These are phyloP conservation scores for Epinephelus cyanopodus DNA, from an alignment of 2,113 vertebrate genomes.

Conservation along the genomic window DNA sequence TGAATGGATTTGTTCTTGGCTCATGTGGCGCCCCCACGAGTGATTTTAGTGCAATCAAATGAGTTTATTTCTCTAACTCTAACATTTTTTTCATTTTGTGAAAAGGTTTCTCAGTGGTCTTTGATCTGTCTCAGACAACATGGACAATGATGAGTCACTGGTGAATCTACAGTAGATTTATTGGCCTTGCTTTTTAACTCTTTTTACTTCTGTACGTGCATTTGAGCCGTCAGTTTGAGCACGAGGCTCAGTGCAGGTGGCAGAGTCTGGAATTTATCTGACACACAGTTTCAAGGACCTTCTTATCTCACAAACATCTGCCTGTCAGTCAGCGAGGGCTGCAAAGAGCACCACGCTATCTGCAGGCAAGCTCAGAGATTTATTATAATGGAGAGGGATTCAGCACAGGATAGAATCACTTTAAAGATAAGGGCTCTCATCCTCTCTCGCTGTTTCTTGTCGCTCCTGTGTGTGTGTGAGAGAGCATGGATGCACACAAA, in stretches of 20 bases:
- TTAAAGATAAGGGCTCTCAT: conserved; percentile 42
- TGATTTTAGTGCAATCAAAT: not conserved
- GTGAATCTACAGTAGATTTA: not conserved
- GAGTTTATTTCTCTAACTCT: not conserved
- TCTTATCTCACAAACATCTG: conserved; percentile 34
- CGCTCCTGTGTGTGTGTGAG: not conserved
- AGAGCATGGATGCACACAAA: not conserved
- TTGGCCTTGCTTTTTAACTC: not conserved
- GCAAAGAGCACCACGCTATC: conserved; percentile 15
- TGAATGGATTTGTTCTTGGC: not conserved
- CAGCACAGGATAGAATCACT: conserved; percentile 36
- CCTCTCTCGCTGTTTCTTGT: not conserved
- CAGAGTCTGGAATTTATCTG: conserved; percentile 7
- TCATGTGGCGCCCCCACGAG: not conserved
- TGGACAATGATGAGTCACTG: not conserved
- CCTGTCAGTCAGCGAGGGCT: conserved; percentile 43
- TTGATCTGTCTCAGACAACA: not conserved
- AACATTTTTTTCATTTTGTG: not conserved
- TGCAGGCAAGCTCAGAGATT: conserved; percentile 22
- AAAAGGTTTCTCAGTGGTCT: conserved; percentile 1
- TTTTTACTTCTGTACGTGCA: not conserved
- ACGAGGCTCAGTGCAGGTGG: too few species aligned
- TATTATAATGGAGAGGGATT: conserved; percentile 44
- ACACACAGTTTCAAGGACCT: not conserved
- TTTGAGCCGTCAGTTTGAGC: not conserved